A percentile compares a stretch with the other conserved stretches of the same genome.
These are phyloP conservation scores for Drosophila mettleri DNA, from an alignment of 2,888 invertebrate species.

Conservation along the genomic window DNA sequence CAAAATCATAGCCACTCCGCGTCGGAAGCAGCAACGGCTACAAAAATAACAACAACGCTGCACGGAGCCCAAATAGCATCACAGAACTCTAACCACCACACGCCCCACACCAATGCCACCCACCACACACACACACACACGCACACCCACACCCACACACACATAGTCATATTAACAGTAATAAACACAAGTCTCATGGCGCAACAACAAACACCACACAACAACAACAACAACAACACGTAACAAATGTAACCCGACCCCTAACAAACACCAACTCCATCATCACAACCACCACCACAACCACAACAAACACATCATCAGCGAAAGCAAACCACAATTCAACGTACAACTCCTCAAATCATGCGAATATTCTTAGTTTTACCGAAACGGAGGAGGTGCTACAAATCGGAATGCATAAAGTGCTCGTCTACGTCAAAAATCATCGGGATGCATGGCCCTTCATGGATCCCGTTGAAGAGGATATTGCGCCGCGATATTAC, in stretches of 20 bases:
- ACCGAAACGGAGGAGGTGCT: slow-evolving; percentile 93
- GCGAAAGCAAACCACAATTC: slow-evolving; percentile 70
- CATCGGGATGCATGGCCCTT: slow-evolving; percentile 98
- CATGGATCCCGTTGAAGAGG: slow-evolving; percentile 96
- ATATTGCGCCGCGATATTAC: slow-evolving; percentile 94
- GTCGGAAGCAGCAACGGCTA: slow-evolving; percentile 48
- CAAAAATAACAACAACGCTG: slow-evolving; percentile 56
- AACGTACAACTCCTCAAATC: slow-evolving; percentile 83
- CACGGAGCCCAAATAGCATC: slow-evolving; percentile 54
- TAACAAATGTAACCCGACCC: slow-evolving; percentile 54
- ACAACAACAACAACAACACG: slow-evolving; percentile 29
- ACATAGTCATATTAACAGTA: slow-evolving; percentile 53
- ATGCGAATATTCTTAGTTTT: slow-evolving; percentile 87
- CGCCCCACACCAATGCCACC: slow-evolving; percentile 35
- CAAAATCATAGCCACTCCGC: slow-evolving; percentile 56
- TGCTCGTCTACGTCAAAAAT: slow-evolving; percentile 93
- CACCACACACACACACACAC: slow-evolving; percentile 40
- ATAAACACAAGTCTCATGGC: slow-evolving; percentile 68
- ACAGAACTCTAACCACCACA: slow-evolving; percentile 48
- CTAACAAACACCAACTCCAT: slow-evolving; percentile 72
- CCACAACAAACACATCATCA: slow-evolving; percentile 33
- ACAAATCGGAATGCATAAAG: slow-evolving; percentile 96
- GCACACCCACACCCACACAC: slow-evolving; percentile 31
- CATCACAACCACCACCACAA: slow-evolving; percentile 5
- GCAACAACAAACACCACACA: slow-evolving; percentile 52